Conservation (phyloP, 2,888 invertebrate species). For the Corythucha ciliata region DNA sequence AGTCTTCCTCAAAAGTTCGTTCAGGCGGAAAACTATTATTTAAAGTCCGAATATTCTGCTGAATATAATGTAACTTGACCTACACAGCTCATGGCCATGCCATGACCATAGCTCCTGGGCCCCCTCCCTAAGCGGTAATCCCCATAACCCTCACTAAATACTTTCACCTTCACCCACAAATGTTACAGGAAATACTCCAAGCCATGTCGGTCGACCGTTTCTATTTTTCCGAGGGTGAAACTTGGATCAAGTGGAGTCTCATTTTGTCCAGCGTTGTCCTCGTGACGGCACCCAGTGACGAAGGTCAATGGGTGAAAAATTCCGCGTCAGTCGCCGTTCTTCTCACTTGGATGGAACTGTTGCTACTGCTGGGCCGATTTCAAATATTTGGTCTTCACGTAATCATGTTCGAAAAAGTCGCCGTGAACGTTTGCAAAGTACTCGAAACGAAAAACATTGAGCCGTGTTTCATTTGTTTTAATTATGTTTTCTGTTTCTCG, state of each 20-base stretch:
- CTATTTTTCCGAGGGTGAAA: constrained; percentile 48
- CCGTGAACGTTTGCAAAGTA: constrained; percentile 49
- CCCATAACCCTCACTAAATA: too few relatives aligned
- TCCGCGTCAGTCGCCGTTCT: constrained; percentile 48
- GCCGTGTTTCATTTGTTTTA: not conserved
- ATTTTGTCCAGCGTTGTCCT: constrained; percentile 38
- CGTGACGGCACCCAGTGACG: constrained; percentile 2
- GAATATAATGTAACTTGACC: too few relatives aligned
- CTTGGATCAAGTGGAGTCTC: constrained; percentile 48
- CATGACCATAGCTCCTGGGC: too few relatives aligned
- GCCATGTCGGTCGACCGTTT: constrained; percentile 45
- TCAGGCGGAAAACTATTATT: too few relatives aligned
- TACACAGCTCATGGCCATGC: too few relatives aligned
- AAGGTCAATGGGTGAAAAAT: constrained; percentile 43
- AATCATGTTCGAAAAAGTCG: constrained; percentile 53
- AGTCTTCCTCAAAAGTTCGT: too few relatives aligned
- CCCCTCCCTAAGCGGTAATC: too few relatives aligned
- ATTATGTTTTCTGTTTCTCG: constrained; percentile 36
- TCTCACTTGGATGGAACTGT: constrained; percentile 49
- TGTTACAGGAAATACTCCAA: constrained; percentile 47
- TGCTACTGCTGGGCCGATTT: constrained; percentile 49
- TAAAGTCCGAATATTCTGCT: too few relatives aligned
- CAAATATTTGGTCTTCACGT: constrained; percentile 51
- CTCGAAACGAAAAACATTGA: constrained; percentile 6
- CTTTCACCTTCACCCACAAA: not conserved